Base-by-base conservation (phyloP, 1,140 invertebrate genomes). In the Bombus balteatus region DNA sequence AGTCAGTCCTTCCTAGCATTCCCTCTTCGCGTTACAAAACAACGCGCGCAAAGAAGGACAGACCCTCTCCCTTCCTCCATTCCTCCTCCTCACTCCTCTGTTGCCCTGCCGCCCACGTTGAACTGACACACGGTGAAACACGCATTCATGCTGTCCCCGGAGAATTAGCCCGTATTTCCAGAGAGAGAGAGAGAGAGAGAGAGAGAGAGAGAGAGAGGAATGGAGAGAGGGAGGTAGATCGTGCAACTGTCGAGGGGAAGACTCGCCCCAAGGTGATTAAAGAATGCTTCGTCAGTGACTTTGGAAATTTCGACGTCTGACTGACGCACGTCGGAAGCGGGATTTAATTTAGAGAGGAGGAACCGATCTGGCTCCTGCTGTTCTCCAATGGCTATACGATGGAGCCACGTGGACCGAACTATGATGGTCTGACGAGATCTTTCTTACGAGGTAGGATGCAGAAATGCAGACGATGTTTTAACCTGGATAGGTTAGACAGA, bases 11-110 rank as follows among this genome's bases (percentile, higher is more conserved):
- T 74, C 84, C 83, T 86, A 80, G 71, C 70, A 73, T 86, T 86
- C 84, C 72, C 79, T 70, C 37, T 37, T 81, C 79, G 78, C 79
- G 57, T 86, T 85, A 80, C 83, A 85, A 85, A 85, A 85, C 77
- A 72, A 80, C 39, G 9, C n/a, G 53, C 4, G 76, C 68, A 71
- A 85, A 72, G 15, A 41, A 65, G 68, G 68, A 47, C 76, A 72
- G 81, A 22, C 82, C 57, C n/a, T 53, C n/a, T 41, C 65, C 28
- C 47, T 65, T 22, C 65, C 65, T 65, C n/a, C n/a, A 3, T 39
- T n/a, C 0, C 37, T 15, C 12, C 34, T 15, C 39, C 9, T 3
- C 28, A 13, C 0, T 37, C n/a, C 66, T n/a, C 5, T 0, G 15
- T 9, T 65, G 12, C 18, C 70, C 57, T 43, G 65, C 82, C 82